Conservation (phyloP, 2,888 invertebrate species). For the Eilema griseolum region DNA sequence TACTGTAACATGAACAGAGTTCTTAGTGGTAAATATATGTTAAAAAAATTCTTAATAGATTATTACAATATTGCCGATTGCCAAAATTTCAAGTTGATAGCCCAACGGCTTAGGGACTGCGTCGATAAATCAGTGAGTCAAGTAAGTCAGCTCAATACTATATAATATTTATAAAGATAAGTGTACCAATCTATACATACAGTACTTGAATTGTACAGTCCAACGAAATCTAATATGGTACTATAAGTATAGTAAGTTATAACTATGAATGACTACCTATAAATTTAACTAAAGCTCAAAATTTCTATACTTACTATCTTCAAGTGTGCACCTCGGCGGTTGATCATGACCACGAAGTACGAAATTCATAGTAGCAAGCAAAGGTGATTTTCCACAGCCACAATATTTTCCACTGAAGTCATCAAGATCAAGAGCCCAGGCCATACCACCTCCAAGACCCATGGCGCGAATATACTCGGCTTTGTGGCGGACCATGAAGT, state of each 20-base stretch:
- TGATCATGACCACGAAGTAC: constrained; percentile 90
- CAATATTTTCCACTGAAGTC: constrained; percentile 93
- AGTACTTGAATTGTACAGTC: no score
- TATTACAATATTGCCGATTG: no score
- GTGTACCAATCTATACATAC: no score
- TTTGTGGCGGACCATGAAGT: constrained; percentile 93
- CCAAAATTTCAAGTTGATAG: no score
- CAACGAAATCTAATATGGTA: no score
- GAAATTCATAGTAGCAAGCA: constrained; percentile 93
- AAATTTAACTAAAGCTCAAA: background rate
- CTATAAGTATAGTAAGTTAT: no score
- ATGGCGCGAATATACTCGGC: constrained; percentile 93
- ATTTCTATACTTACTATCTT: constrained; percentile 71
- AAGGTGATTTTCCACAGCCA: constrained; percentile 93
- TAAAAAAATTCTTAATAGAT: no score
- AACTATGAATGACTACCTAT: no score
- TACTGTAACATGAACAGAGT: constrained; percentile 37
- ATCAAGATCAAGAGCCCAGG: constrained; percentile 96
- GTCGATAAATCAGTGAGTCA: no score
- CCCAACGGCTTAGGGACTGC: no score
- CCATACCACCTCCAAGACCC: constrained; percentile 95
- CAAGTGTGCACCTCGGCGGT: constrained; percentile 84
- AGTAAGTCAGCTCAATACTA: no score
- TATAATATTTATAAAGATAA: no score
- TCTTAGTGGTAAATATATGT: background rate